Base-by-base conservation (phyloP, 2,797 vertebrate genomes). In the Sebastes oblongus region DNA sequence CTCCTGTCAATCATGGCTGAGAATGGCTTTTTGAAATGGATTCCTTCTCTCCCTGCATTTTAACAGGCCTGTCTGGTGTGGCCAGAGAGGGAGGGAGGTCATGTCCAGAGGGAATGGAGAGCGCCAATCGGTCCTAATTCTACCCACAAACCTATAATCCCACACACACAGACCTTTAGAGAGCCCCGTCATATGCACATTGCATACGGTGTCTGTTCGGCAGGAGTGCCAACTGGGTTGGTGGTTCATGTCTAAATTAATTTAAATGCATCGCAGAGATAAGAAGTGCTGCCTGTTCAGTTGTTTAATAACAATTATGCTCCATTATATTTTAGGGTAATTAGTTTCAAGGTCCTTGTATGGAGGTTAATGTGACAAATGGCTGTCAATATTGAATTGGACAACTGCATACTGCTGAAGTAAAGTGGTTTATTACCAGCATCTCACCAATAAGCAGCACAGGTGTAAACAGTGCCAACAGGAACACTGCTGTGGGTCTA, bases 311-410 rank as follows among this genome's bases (percentile, higher is more conserved):
- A 89, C 70, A 91, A 88, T 92, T 87, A 87, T 61, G 70, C 68
- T 54, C 86, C 83, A 90, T 92, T 91, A 83, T 81, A 87, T 82
- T 92, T 91, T 65, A 75, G 80, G 36, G 39, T 82, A 83, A 93
- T 93, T 89, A 85, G 86, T 90, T 91, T 93, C 81, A 93, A 93
- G 83, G 86, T 91, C 84, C 78, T 86, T 71, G 83, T 84, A 64
- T 83, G 58, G 89, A 93, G 88, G 86, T 86, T 86, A 86, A 86
- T 72, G 30, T 92, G 88, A 94, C 87, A 77, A 92, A 93, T 89
- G 77, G 64, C 61, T 81, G 65, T 58, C 64, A 82, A 50, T 73
- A 92, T 91, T 91, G 81, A 88, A 89, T 60, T 82, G 61, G 87
- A 91, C 89, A 88, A 86, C 80, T 77, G 75, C 29, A 85, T 32